Conservation (phyloP, 2,797 vertebrate species). For the Erethizon dorsatum region DNA sequence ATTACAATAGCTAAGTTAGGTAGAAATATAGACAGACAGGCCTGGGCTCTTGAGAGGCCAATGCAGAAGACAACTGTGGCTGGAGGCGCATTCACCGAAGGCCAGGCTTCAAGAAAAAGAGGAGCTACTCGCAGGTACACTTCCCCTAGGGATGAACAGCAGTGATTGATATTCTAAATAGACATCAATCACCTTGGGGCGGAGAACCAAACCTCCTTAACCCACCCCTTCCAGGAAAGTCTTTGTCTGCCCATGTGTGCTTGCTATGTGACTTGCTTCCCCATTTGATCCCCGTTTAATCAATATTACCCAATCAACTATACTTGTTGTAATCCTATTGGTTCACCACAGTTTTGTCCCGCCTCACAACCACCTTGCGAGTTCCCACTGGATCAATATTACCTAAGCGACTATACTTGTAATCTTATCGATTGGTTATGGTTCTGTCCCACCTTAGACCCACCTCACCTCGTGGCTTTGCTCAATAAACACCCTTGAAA, state of each 20-base stretch:
- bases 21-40: neutral
- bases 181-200: no score
- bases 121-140: no score
- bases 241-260: neutral
- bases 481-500: neutral
- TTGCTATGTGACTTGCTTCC: neutral
- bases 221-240: neutral
- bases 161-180: neutral
- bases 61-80: neutral
- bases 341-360: neutral
- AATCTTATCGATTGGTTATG: neutral
- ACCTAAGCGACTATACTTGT: neutral
- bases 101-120: neutral
- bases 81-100: no score
- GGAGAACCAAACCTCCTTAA: neutral
- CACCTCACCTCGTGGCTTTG: neutral
- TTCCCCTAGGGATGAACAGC: neutral
- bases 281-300: neutral
- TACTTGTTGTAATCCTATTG: neutral
- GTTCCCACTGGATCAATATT: neutral
- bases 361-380: neutral
- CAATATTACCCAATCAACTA: neutral
- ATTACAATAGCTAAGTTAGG: neutral
- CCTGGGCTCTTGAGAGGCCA: neutral
- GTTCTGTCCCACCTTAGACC: neutral